Conservation (phyloP, 2,113 vertebrate genomes). For the Aptenodytes patagonicus region DNA sequence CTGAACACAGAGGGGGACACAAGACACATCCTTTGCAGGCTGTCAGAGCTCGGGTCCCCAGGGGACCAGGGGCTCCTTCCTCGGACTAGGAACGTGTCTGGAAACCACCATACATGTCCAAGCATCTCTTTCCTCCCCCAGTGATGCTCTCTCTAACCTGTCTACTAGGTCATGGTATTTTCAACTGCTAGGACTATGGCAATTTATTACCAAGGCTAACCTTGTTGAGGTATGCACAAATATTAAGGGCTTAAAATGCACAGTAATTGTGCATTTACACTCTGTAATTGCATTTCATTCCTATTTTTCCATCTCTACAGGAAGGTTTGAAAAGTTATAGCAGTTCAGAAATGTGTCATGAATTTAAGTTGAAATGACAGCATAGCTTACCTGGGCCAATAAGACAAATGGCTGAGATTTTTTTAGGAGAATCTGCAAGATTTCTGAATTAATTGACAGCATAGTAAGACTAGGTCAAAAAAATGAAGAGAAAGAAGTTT, state of each 20-base stretch:
- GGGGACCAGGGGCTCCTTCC: background rate
- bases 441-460: background rate
- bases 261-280: background rate
- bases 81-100: fast-evolving
- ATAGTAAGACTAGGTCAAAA: background rate
- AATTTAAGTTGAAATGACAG: background rate
- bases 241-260: background rate
- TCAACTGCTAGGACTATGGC: background rate
- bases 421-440: background rate
- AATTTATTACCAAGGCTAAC: background rate
- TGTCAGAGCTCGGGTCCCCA: background rate
- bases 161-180: background rate
- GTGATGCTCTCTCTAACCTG: background rate
- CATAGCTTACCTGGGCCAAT: background rate
- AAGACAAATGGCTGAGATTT: background rate
- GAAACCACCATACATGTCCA: background rate
- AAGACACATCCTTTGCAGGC: background rate
- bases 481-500: background rate
- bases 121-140: background rate
- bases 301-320: background rate
- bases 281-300: background rate
- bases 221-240: background rate
- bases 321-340: background rate
- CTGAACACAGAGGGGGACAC: background rate
- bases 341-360: background rate